A percentile compares a stretch with the other conserved stretches of the same genome.
These are phyloP conservation scores for Dolichoris vasculosae DNA, from an alignment of 1,140 invertebrate species.

Conservation along the genomic window DNA sequence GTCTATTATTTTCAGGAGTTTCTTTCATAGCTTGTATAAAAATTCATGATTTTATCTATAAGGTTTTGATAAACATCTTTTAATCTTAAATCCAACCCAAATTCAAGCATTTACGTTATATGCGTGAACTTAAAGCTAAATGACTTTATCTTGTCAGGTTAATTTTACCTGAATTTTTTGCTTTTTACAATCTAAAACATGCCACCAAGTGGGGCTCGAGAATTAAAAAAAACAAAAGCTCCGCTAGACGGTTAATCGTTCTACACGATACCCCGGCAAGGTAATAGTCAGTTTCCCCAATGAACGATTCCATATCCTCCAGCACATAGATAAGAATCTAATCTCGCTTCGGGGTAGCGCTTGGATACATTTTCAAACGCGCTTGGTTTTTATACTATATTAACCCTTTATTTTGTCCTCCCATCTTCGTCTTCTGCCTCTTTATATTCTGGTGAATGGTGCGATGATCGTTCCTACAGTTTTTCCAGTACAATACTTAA, in stretches of 20 bases:
- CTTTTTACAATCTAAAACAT: background rate
- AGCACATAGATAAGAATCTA: constrained; percentile 39
- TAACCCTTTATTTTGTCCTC: constrained; percentile 41
- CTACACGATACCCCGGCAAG: background rate
- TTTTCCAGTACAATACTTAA: constrained; percentile 36
- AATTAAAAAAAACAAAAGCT: constrained; percentile 11
- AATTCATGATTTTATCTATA: background rate
- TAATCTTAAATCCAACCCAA: background rate
- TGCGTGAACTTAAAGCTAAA: background rate
- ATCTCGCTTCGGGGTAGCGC: constrained; percentile 1
- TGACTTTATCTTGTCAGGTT: background rate
- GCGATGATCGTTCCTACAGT: constrained; percentile 8
- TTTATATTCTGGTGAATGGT: background rate
- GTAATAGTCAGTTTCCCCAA: constrained; percentile 28
- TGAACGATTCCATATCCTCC: constrained; percentile 11
- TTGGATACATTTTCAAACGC: constrained; percentile 18
- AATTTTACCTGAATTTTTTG: background rate
- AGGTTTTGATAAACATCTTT: background rate
- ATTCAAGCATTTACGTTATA: background rate
- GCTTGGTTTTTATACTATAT: constrained; percentile 35
- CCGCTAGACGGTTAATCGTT: background rate
- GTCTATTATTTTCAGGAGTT: background rate
- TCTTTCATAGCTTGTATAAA: background rate
- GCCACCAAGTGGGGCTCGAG: background rate
- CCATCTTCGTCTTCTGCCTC: background rate